Conservation (phyloP, 2,888 invertebrate species). For the Stictocephala bisonia region DNA sequence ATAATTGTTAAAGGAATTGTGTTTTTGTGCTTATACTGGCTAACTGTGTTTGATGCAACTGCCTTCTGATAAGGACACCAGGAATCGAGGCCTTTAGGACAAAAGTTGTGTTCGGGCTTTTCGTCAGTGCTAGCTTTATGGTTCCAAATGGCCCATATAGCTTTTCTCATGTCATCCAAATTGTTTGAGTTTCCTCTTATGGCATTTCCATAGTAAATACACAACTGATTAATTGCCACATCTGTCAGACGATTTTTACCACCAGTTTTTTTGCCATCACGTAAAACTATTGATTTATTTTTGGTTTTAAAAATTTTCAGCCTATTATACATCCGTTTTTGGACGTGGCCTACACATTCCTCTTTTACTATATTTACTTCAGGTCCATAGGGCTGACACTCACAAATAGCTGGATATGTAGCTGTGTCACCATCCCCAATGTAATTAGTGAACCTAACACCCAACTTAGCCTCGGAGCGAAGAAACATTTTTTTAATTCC, state of each 20-base stretch:
- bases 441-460: conserved; percentile 38
- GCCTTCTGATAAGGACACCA: conserved; percentile 55
- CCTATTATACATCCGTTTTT: conserved; percentile 50
- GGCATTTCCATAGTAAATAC: conserved; percentile 29
- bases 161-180: not conserved
- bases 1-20: conserved; percentile 8
- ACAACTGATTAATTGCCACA: conserved; percentile 12
- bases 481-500: conserved; percentile 47
- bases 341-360: conserved; percentile 50
- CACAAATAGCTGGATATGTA: conserved; percentile 29
- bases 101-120: conserved; percentile 55
- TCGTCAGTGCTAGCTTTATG: conserved; percentile 52
- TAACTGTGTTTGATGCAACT: conserved; percentile 15
- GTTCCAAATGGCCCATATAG: conserved; percentile 23
- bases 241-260: conserved; percentile 20
- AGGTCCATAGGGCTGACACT: conserved; percentile 39
- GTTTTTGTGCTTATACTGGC: not conserved
- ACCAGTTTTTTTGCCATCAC: conserved; percentile 13
- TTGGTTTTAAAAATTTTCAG: conserved; percentile 14
- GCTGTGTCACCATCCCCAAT: conserved; percentile 46
- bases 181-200: conserved; percentile 17
- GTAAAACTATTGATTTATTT: not conserved
- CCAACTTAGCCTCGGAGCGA: conserved; percentile 41
- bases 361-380: conserved; percentile 36
- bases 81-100: conserved; percentile 48